phyloP scores from a whole-genome alignment of 2,113 vertebrate species.

The Camelus dromedarius region DNA sequence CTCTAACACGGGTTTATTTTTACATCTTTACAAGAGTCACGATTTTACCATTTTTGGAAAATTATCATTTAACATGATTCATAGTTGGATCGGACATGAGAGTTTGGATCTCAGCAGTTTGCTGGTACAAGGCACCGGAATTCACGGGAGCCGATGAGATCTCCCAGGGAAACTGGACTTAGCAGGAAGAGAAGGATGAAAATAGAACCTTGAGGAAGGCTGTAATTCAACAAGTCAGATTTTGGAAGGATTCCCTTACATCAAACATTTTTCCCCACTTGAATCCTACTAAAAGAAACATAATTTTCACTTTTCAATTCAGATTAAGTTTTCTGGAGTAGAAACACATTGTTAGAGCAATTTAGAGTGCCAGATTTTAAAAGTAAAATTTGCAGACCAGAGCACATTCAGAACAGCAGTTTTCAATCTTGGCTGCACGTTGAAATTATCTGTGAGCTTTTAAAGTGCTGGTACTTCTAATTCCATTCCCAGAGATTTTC shows the following conservation, averaged over 20 bases:
- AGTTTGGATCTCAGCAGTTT: not conserved
- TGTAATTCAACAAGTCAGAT: not conserved
- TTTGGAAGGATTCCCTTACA: not conserved
- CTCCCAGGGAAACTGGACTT: not conserved
- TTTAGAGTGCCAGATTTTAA: not conserved
- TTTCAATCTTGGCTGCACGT: not conserved
- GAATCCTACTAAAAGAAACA: not conserved
- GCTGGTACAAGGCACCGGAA: not conserved
- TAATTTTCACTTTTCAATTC: constrained; percentile 14
- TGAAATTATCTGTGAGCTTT: not conserved
- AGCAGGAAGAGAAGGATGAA: not conserved
- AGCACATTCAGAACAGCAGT: not conserved
- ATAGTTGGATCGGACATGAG: not conserved
- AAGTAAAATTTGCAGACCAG: not conserved
- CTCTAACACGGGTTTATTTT: not conserved
- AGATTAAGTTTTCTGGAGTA: not conserved
- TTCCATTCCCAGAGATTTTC: not conserved
- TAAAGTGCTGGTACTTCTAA: not conserved
- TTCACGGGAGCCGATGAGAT: not conserved
- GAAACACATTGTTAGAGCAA: not conserved
- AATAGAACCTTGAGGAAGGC: not conserved
- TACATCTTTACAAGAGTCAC: not conserved
- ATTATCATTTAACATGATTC: not conserved
- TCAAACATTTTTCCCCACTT: not conserved
- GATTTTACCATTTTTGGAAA: not conserved